A percentile compares a stretch with the other conserved stretches of the same genome.
Evolutionary conservation across 2,888 invertebrate genomes (phyloP).

Genomic region (Coecobrya sp.): DNA sequence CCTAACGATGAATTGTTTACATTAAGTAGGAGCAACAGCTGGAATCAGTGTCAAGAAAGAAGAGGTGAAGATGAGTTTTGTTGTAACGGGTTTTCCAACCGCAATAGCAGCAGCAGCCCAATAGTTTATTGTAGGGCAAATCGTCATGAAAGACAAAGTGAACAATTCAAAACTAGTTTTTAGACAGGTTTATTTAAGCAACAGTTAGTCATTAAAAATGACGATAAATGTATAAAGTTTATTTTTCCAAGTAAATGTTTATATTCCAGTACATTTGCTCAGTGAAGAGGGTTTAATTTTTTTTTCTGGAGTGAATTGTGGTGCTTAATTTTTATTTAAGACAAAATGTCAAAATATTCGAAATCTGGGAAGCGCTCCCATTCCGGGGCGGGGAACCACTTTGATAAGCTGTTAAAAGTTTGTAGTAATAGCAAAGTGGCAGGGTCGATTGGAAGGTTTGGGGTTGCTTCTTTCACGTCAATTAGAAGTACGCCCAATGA

Average conservation of each 20-base stretch:
- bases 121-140: not conserved
- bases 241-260: not conserved
- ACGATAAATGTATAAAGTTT: not conserved
- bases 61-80: not conserved
- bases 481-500: slow-evolving; percentile 92
- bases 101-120: not conserved
- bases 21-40: not conserved
- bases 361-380: slow-evolving; percentile 83
- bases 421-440: slow-evolving; percentile 95
- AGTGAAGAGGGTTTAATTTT: not conserved
- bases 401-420: slow-evolving; percentile 91
- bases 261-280: slow-evolving; percentile 26
- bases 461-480: slow-evolving; percentile 97
- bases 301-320: not conserved
- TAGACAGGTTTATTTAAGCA: too few species aligned
- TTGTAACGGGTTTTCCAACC: not conserved
- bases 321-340: slow-evolving; percentile 14
- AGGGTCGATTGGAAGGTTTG: slow-evolving; percentile 97
- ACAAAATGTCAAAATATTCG: slow-evolving; percentile 85
- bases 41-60: not conserved
- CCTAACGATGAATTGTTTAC: not conserved
- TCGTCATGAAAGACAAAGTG: not conserved
- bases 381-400: slow-evolving; percentile 88
- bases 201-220: too few species aligned
- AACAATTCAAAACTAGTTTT: not conserved